Conservation (phyloP, 2,888 invertebrate species). For the Chironomus riparius region DNA sequence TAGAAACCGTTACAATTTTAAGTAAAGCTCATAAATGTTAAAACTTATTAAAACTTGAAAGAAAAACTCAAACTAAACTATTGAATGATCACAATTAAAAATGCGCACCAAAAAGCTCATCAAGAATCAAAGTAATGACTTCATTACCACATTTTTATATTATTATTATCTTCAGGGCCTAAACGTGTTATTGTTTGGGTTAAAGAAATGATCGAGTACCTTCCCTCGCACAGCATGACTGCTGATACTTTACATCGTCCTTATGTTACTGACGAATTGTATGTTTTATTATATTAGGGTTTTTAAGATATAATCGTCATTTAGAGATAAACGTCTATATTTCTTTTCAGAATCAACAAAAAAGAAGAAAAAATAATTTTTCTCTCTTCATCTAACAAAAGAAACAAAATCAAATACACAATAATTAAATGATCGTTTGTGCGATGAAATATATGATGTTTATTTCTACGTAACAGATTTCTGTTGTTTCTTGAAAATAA, state of each 20-base stretch:
- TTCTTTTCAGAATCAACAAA: neutral
- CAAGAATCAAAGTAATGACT: too few relatives aligned
- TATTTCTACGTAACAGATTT: too few relatives aligned
- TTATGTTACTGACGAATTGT: constrained; percentile 10
- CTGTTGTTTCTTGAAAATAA: neutral
- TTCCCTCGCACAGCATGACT: constrained; percentile 22
- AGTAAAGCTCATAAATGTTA: too few relatives aligned
- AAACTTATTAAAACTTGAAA: too few relatives aligned
- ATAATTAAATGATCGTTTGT: constrained; percentile 25
- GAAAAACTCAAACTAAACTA: too few relatives aligned
- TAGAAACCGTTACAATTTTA: too few relatives aligned
- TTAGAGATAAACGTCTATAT: constrained; percentile 8
- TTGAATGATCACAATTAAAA: too few relatives aligned
- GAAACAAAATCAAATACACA: constrained; percentile 26
- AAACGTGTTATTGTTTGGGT: constrained; percentile 22
- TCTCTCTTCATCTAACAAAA: constrained; percentile 1
- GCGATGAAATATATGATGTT: constrained; percentile 3
- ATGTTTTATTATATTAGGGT: constrained; percentile 20
- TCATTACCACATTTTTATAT: neutral
- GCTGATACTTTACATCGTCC: constrained; percentile 27
- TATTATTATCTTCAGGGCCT: neutral
- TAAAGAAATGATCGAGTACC: constrained; percentile 25
- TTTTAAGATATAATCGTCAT: constrained; percentile 20
- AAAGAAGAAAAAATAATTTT: neutral
- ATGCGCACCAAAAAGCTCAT: too few relatives aligned